A percentile compares a stretch with the other conserved stretches of the same genome.
phyloP scores from a whole-genome alignment of 2,888 invertebrate species.

The Drosophila neonasuta region DNA sequence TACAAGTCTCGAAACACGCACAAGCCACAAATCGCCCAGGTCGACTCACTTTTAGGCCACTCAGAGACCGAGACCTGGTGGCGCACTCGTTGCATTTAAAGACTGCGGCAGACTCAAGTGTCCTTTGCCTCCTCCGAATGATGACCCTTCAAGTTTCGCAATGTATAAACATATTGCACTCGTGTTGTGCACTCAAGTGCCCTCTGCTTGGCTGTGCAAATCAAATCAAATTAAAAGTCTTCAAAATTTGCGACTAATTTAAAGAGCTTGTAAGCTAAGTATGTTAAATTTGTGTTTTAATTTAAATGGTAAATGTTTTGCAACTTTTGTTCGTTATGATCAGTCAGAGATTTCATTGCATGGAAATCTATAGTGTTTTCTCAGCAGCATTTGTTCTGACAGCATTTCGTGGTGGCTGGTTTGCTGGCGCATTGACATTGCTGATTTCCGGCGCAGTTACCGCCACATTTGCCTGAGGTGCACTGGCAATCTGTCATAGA shows the following conservation, averaged over 20 bases:
- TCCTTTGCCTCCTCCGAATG: conserved; percentile 41
- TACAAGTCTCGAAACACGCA: conserved; percentile 3
- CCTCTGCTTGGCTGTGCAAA: conserved; percentile 33
- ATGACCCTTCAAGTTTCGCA: conserved; percentile 56
- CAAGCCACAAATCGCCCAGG: conserved; percentile 15
- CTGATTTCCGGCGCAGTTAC: conserved; percentile 70
- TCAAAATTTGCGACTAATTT: neutral
- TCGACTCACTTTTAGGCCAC: conserved; percentile 35
- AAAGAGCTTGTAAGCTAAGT: neutral
- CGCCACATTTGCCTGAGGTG: conserved; percentile 70
- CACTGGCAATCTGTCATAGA: conserved; percentile 71
- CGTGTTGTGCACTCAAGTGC: conserved; percentile 19
- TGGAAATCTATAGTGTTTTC: neutral
- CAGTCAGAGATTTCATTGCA: conserved; percentile 35
- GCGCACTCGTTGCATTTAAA: conserved; percentile 52
- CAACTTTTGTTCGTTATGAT: conserved; percentile 4
- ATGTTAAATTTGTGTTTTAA: neutral
- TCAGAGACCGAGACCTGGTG: conserved; percentile 29
- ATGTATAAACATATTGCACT: conserved; percentile 38
- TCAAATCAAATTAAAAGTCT: conserved; percentile 34
- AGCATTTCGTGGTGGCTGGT: conserved; percentile 56
- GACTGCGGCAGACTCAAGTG: conserved; percentile 52
- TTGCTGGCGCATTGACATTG: conserved; percentile 73
- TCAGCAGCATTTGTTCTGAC: conserved; percentile 44
- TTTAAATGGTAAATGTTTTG: conserved; percentile 15